phyloP scores from a whole-genome alignment of 2,113 vertebrate species.

The Phycodurus eques region DNA sequence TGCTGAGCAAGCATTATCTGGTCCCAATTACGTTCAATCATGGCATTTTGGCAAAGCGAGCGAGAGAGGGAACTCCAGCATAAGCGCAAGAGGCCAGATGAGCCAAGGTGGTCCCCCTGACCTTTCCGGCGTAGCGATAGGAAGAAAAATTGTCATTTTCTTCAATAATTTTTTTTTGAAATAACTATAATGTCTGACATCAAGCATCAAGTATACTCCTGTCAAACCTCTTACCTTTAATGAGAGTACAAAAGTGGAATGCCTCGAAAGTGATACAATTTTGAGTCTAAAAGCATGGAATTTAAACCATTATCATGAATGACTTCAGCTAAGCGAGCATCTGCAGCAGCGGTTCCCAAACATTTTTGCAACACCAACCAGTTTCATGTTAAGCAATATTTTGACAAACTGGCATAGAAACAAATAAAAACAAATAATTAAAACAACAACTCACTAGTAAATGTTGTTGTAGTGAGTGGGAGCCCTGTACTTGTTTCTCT shows the following conservation, averaged over 20 bases:
- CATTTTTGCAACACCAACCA: too few species aligned
- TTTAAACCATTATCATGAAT: too few species aligned
- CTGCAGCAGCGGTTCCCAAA: too few species aligned
- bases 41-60: slow-evolving; percentile 64
- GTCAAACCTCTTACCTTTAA: background rate
- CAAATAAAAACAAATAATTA: too few species aligned
- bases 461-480: too few species aligned
- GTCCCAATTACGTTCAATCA: slow-evolving; percentile 71
- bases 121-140: slow-evolving; percentile 40
- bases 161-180: background rate
- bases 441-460: too few species aligned
- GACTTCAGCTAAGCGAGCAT: too few species aligned
- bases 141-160: background rate
- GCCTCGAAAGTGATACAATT: background rate
- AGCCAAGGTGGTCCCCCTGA: slow-evolving; percentile 55
- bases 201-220: background rate
- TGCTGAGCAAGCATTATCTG: slow-evolving; percentile 57
- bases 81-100: slow-evolving; percentile 61
- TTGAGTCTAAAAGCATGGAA: background rate
- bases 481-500: too few species aligned
- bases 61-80: slow-evolving; percentile 51
- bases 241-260: background rate
- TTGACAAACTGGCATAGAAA: too few species aligned
- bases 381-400: too few species aligned
- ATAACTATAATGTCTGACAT: background rate